Percentiles rank a stretch among this genome's conserved stretches.
Conservation (phyloP, 2,888 invertebrate species). For the Isoperla grammatica region DNA sequence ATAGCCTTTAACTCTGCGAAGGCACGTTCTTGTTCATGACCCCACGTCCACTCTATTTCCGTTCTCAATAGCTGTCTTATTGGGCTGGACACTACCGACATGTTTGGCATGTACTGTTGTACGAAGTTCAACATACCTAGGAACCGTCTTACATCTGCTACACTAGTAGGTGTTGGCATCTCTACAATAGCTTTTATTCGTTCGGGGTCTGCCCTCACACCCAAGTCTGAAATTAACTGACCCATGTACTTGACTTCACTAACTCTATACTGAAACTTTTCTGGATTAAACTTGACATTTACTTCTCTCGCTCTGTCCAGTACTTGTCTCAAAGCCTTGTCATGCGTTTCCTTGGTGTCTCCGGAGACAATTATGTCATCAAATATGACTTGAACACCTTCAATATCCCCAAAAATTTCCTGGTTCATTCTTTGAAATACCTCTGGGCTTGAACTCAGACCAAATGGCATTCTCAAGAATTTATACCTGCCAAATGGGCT, state of each 20-base stretch:
- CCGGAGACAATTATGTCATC: conserved; percentile 38
- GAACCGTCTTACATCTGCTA: too few relatives aligned
- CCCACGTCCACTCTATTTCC: too few relatives aligned
- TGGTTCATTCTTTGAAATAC: conserved; percentile 30
- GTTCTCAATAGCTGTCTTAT: too few relatives aligned
- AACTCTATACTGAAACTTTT: conserved; percentile 28
- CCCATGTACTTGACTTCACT: conserved; percentile 32
- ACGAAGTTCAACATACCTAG: too few relatives aligned
- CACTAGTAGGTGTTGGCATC: too few relatives aligned
- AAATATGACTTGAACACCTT: conserved; percentile 38
- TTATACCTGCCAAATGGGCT: conserved; percentile 26
- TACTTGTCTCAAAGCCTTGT: conserved; percentile 18
- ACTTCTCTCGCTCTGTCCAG: conserved; percentile 26
- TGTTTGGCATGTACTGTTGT: too few relatives aligned
- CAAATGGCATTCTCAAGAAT: conserved; percentile 25
- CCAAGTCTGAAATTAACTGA: conserved; percentile 26
- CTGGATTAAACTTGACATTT: conserved; percentile 34
- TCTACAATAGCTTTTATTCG: too few relatives aligned
- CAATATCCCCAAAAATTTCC: conserved; percentile 38
- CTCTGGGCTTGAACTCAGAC: conserved; percentile 6
- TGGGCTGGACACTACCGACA: too few relatives aligned
- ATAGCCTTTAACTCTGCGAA: too few relatives aligned
- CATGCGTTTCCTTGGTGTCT: conserved; percentile 10
- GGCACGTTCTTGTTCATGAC: too few relatives aligned
- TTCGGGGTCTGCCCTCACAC: too few relatives aligned